Percentiles rank a stretch among this genome's conserved stretches.
phyloP scores from a whole-genome alignment of 1,140 invertebrate species.

The Drosophila sp. region DNA sequence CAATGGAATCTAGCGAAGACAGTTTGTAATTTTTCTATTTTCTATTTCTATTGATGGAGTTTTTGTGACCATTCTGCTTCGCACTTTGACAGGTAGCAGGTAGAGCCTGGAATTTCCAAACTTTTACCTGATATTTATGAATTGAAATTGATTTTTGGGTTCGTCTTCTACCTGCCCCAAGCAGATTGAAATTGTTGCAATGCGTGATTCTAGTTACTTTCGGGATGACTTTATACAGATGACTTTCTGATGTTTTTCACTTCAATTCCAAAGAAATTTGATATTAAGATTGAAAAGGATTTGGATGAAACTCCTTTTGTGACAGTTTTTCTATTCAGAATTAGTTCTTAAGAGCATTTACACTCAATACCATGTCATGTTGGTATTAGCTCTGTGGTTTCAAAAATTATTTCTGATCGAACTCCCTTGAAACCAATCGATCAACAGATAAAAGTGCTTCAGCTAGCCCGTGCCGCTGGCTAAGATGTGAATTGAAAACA shows the following conservation, averaged over 20 bases:
- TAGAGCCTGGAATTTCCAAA: conserved; percentile 23
- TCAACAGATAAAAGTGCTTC: background rate
- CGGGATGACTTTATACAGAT: conserved; percentile 27
- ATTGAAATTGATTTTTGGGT: conserved; percentile 54
- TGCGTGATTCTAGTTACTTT: conserved; percentile 17
- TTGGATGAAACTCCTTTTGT: background rate
- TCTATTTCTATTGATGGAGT: conserved; percentile 36
- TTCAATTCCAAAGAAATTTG: conserved; percentile 36
- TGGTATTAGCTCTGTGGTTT: too few relatives aligned
- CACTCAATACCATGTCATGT: too few relatives aligned
- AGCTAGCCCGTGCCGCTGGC: background rate
- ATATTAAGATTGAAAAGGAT: conserved; percentile 36
- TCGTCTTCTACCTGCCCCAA: conserved; percentile 37
- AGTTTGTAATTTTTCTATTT: conserved; percentile 55
- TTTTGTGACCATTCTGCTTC: conserved; percentile 10
- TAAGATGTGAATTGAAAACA: conserved; percentile 37
- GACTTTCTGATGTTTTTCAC: conserved; percentile 37
- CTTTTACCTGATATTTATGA: conserved; percentile 51
- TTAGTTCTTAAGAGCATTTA: too few relatives aligned
- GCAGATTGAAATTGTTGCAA: conserved; percentile 28
- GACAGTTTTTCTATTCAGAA: too few relatives aligned
- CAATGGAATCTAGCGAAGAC: conserved; percentile 41
- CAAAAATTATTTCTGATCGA: too few relatives aligned
- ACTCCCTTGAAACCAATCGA: background rate
- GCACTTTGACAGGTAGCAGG: conserved; percentile 51